A percentile compares a stretch with the other conserved stretches of the same genome.
Conservation (phyloP, 2,113 vertebrate genomes). For the Scolopax mira region DNA sequence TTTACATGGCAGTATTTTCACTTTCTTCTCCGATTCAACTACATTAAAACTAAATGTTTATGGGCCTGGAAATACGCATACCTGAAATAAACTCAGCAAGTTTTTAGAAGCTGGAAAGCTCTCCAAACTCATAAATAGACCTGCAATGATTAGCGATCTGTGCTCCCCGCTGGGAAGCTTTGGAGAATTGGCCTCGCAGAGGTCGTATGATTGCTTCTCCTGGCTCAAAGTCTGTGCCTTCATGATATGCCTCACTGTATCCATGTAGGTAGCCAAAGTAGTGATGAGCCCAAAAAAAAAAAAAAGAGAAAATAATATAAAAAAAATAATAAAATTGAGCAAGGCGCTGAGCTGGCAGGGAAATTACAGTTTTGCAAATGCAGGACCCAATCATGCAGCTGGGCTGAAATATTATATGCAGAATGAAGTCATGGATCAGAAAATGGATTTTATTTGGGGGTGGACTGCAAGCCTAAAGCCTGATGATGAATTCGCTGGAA, state of each 20-base stretch:
- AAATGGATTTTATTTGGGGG: constrained; percentile 53
- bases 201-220: constrained; percentile 53
- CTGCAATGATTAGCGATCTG: constrained; percentile 59
- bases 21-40: constrained; percentile 59
- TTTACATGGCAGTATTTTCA: constrained; percentile 67
- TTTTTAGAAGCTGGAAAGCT: constrained; percentile 52
- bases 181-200: constrained; percentile 56
- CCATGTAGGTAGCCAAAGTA: constrained; percentile 41
- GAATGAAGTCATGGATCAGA: constrained; percentile 62
- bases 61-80: constrained; percentile 58
- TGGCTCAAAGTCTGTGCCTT: constrained; percentile 12
- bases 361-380: constrained; percentile 14
- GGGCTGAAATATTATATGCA: constrained; percentile 16
- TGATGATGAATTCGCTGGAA: constrained; percentile 20
- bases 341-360: constrained; percentile 20
- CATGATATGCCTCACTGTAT: constrained; percentile 5
- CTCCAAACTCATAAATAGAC: constrained; percentile 63
- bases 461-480: background rate
- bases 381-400: constrained; percentile 19
- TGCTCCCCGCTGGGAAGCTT: constrained; percentile 21
- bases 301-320: background rate
- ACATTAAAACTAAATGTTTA: constrained; percentile 45
- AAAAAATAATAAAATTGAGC: background rate
- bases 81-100: constrained; percentile 71
- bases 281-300: background rate